phyloP scores from a whole-genome alignment of 2,888 invertebrate genomes.

The Dolichomitus sp. region DNA sequence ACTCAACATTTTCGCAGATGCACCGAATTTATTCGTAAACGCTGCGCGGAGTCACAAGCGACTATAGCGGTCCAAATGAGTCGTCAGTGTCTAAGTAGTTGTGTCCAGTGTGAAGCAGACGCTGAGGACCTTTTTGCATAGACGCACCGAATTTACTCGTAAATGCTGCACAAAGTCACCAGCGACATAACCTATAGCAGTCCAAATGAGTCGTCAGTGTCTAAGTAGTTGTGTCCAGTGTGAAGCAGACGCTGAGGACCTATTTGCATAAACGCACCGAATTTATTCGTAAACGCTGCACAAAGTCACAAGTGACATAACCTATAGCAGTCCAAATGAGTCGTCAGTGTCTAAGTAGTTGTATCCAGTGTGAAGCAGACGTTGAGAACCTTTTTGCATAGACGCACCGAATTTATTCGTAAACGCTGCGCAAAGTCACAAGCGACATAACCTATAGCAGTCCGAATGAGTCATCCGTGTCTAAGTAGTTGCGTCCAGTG shows the following conservation, averaged over 20 bases:
- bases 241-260: neutral
- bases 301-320: neutral
- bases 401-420: too few relatives aligned
- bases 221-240: conserved; percentile 10
- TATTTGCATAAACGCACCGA: conserved; percentile 41
- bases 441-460: too few relatives aligned
- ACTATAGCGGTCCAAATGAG: neutral
- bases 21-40: conserved; percentile 76
- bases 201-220: neutral
- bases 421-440: too few relatives aligned
- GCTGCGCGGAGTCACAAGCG: conserved; percentile 24
- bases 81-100: conserved; percentile 1
- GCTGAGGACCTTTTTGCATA: neutral
- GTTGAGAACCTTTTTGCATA: neutral
- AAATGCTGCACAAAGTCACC: too few relatives aligned
- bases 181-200: too few relatives aligned
- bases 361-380: conserved; percentile 8
- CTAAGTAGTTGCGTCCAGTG: too few relatives aligned
- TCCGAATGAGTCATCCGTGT: too few relatives aligned
- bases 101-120: conserved; percentile 10
- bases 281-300: conserved; percentile 76
- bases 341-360: conserved; percentile 3
- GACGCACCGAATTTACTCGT: too few relatives aligned
- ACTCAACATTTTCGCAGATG: conserved; percentile 45
- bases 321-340: neutral